These are phyloP conservation scores for Ichneumoninae sp. DNA, from an alignment of 2,888 invertebrate genomes.

Conservation along the genomic window DNA sequence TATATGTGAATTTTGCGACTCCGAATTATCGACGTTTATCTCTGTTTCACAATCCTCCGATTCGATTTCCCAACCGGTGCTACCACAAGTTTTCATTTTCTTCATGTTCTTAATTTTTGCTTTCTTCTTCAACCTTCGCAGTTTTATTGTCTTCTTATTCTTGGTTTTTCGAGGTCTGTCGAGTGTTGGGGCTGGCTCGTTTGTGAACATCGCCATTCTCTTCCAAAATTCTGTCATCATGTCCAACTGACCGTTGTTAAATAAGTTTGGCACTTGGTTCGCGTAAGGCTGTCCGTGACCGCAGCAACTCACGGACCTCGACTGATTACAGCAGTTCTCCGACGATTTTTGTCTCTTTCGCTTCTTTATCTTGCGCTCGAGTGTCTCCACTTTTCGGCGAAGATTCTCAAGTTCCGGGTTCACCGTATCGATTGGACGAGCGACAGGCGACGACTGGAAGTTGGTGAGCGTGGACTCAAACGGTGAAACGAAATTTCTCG, in stretches of 20 bases:
- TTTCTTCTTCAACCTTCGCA: slow-evolving; percentile 33
- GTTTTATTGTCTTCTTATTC: slow-evolving; percentile 30
- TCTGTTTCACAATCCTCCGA: slow-evolving; percentile 30
- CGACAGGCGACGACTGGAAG: neutral
- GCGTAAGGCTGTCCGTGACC: slow-evolving; percentile 41
- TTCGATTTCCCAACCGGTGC: slow-evolving; percentile 56
- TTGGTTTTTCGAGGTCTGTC: neutral
- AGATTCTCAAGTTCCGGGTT: slow-evolving; percentile 65
- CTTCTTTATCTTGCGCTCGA: slow-evolving; percentile 71
- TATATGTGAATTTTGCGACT: slow-evolving; percentile 21
- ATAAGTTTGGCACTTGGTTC: slow-evolving; percentile 4
- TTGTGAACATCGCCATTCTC: slow-evolving; percentile 55
- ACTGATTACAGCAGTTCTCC: slow-evolving; percentile 54
- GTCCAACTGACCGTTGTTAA: slow-evolving; percentile 43
- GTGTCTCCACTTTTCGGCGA: slow-evolving; percentile 65
- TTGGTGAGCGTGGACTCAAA: neutral
- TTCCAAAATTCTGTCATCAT: slow-evolving; percentile 64
- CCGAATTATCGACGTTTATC: neutral
- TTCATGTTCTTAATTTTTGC: slow-evolving; percentile 3
- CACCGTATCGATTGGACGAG: neutral
- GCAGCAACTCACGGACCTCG: slow-evolving; percentile 41
- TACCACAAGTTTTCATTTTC: slow-evolving; percentile 22
- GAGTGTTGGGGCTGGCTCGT: slow-evolving; percentile 10
- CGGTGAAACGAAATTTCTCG: slow-evolving; percentile 13
- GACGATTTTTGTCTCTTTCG: slow-evolving; percentile 41